Conservation (phyloP, 2,888 invertebrate genomes). For the Chrysolina haemoptera region DNA sequence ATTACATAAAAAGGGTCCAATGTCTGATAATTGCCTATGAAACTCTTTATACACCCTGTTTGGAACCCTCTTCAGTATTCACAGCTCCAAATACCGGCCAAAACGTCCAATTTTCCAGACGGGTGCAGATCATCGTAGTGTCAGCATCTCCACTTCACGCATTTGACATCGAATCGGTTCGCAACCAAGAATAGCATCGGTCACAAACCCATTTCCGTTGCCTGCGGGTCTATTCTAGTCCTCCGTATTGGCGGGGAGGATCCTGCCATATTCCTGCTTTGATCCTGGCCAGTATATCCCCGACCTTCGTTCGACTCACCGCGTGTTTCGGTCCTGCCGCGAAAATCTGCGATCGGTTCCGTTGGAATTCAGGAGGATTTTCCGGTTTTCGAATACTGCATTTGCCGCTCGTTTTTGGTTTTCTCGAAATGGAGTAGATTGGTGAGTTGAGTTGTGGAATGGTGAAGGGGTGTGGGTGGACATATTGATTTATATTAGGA, state of each 20-base stretch:
- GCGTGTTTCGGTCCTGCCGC: conserved; percentile 1
- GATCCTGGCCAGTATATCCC: conserved; percentile 63
- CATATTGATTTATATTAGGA: conserved; percentile 5
- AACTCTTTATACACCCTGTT: not conserved
- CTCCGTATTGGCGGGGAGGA: conserved; percentile 56
- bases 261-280: conserved; percentile 46
- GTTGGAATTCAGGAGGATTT: not conserved
- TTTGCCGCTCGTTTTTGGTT: not conserved
- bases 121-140: conserved; percentile 18
- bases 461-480: not conserved
- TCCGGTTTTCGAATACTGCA: conserved; percentile 2
- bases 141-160: conserved; percentile 17
- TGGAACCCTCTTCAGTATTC: not conserved
- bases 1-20: not conserved
- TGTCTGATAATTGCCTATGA: not conserved
- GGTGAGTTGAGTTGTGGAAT: conserved; percentile 1
- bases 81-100: not conserved
- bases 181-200: conserved; percentile 6
- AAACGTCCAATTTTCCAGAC: conserved; percentile 24
- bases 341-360: conserved; percentile 11
- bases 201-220: conserved; percentile 12
- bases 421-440: conserved; percentile 4
- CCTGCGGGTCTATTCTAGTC: conserved; percentile 20
- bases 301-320: conserved; percentile 47
- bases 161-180: not conserved